Conservation (phyloP, 2,797 vertebrate species). For the Perdix hodgsoniae region DNA sequence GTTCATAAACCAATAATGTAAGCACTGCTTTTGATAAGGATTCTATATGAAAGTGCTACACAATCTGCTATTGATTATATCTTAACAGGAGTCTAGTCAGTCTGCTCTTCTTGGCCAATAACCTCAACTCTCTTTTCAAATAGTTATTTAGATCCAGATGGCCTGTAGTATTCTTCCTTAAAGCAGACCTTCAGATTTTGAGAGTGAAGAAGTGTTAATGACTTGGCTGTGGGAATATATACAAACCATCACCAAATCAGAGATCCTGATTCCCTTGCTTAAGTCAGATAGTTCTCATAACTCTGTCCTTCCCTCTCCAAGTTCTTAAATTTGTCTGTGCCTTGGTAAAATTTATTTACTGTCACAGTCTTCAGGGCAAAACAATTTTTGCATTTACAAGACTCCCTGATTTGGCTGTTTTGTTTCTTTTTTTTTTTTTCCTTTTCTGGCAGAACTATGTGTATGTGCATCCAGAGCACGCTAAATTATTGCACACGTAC, state of each 20-base stretch:
- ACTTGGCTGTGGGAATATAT: background rate
- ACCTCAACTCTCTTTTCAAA: background rate
- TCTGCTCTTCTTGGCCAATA: background rate
- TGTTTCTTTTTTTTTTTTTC: background rate
- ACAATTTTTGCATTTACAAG: background rate
- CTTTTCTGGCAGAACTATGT: slow-evolving; percentile 32
- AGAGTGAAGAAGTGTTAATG: background rate
- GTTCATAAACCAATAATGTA: background rate
- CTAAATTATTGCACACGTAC: slow-evolving; percentile 54
- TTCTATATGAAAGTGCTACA: background rate
- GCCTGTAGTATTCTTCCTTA: background rate
- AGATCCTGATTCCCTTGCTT: background rate
- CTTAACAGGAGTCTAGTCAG: background rate
- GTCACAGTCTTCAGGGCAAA: background rate
- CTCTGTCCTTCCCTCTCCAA: background rate
- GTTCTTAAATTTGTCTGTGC: background rate
- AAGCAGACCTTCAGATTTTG: background rate
- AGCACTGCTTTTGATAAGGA: background rate
- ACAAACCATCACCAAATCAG: background rate
- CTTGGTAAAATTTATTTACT: slow-evolving; percentile 18
- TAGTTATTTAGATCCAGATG: background rate
- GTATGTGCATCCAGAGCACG: slow-evolving; percentile 25
- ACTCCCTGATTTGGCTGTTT: background rate
- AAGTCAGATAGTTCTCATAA: background rate
- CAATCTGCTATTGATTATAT: background rate